phyloP scores from a whole-genome alignment of 2,888 invertebrate genomes.

The Capitulum mitella region DNA sequence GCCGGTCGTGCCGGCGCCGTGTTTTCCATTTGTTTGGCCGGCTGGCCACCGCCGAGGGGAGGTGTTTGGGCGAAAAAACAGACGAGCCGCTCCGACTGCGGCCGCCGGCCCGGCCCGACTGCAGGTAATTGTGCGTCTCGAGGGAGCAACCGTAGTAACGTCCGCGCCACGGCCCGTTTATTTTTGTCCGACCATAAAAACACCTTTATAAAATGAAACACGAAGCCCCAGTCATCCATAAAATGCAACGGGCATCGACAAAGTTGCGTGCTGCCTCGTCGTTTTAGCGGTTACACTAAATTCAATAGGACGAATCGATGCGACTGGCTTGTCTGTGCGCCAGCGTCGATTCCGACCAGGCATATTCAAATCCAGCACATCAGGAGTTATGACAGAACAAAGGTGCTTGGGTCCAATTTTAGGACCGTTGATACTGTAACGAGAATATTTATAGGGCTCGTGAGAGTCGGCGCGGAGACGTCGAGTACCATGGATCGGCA shows the following conservation, averaged over 20 bases:
- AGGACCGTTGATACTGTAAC: constrained; percentile 17
- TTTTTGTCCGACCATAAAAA: constrained; percentile 12
- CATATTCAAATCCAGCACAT: neutral
- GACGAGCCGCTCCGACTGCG: neutral
- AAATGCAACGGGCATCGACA: neutral
- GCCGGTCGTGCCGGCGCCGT: neutral
- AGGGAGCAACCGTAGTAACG: neutral
- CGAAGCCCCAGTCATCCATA: neutral
- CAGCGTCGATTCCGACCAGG: neutral
- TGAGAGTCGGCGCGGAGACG: neutral
- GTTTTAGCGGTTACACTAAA: constrained; percentile 17
- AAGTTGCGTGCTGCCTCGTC: neutral
- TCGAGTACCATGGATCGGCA: neutral
- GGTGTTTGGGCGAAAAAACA: constrained; percentile 23
- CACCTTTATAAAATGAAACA: constrained; percentile 20
- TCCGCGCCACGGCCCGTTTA: neutral
- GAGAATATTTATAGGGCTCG: constrained; percentile 1
- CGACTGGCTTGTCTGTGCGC: neutral
- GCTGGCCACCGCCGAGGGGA: neutral
- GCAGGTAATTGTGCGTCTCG: neutral
- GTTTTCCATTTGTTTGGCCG: constrained; percentile 13
- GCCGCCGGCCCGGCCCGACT: neutral
- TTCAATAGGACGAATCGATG: constrained; percentile 24
- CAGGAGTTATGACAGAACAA: neutral
- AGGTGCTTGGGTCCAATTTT: constrained; percentile 21